Base-by-base conservation (phyloP, 2,113 vertebrate genomes). In the Periophthalmus modestus region DNA sequence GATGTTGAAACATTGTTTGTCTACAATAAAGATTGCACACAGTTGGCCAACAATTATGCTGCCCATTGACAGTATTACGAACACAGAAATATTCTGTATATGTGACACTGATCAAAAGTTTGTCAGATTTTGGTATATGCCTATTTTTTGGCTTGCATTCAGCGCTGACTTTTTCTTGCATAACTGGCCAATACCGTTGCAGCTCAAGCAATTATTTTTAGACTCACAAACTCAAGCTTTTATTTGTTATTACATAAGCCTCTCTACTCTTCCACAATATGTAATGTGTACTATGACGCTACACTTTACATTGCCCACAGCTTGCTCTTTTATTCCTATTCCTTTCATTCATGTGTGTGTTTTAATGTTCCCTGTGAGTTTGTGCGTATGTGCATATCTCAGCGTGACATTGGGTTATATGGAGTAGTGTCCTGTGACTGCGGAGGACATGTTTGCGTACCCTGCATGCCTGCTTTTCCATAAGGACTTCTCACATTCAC, bases 401-500 rank as follows among this genome's bases (percentile, higher is more conserved):
- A 33, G 18, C 47, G 39, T 68, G 65, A 74, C 70, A 61, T n/a
- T 71, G 79, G 75, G 57, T 74, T 63, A 59, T 72, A 47, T 59
- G 77, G 66, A 69, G 79, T 68, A 3, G 43, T 83, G 75, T 83
- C 81, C 66, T 83, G 77, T 23, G 34, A 46, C 24, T 50, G 7
- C 13, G 23, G 69, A 84, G 74, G 67, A 72, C 82, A 68, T 14
- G 58, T 61, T 52, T 15, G n/a, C 21, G n/a, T n/a, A 43, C 34
- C 34, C 47, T 80, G 71, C 58, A 34, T 73, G 72, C 62, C 46
- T 73, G 72, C 19, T 59, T 85, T 84, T 84, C 80, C 71, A 80
- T 68, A 68, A 70, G 75, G 80, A 89, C 76, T 74, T 73, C 85
- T 7, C 50, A 19, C 74, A 62, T 69, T 74, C 75, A 62, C 75